Evolutionary conservation across 2,797 vertebrate species (phyloP).

Genomic region (Myotis pilosus): DNA sequence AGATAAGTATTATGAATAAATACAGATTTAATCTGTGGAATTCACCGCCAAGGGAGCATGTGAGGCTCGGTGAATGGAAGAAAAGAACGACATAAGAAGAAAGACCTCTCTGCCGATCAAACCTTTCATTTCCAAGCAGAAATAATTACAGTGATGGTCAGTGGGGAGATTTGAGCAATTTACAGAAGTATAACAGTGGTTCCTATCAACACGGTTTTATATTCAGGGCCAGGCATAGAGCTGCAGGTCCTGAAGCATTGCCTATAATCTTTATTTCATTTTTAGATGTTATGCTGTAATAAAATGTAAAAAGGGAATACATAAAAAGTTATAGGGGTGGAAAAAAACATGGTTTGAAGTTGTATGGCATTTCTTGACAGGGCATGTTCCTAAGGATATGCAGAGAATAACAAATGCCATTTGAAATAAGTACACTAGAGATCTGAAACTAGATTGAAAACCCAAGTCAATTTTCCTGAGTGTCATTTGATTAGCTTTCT

Average conservation of each 20-base stretch:
- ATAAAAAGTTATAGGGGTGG: constrained; percentile 86
- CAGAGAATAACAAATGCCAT: constrained; percentile 85
- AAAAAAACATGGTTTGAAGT: constrained; percentile 85
- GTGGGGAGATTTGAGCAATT: constrained; percentile 81
- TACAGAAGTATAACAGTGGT: constrained; percentile 72
- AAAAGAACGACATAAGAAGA: constrained; percentile 78
- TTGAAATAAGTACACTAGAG: constrained; percentile 85
- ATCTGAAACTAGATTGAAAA: constrained; percentile 85
- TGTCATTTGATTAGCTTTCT: constrained; percentile 85
- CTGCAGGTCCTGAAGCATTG: constrained; percentile 83
- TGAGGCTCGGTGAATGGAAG: constrained; percentile 64
- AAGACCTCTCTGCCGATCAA: constrained; percentile 74
- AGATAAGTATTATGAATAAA: constrained; percentile 82
- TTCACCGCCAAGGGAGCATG: constrained; percentile 74
- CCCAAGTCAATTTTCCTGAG: constrained; percentile 85
- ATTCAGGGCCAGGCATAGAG: constrained; percentile 83
- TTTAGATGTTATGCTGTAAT: constrained; percentile 86
- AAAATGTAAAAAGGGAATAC: constrained; percentile 88
- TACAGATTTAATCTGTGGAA: constrained; percentile 82
- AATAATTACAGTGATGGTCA: constrained; percentile 86
- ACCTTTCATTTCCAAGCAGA: constrained; percentile 84
- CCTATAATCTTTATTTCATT: constrained; percentile 88
- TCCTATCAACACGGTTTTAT: constrained; percentile 83
- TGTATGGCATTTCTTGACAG: constrained; percentile 83
- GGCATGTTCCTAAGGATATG: constrained; percentile 85